These are phyloP conservation scores for Lordiphosa collinella DNA, from an alignment of 1,140 invertebrate species.

Conservation along the genomic window DNA sequence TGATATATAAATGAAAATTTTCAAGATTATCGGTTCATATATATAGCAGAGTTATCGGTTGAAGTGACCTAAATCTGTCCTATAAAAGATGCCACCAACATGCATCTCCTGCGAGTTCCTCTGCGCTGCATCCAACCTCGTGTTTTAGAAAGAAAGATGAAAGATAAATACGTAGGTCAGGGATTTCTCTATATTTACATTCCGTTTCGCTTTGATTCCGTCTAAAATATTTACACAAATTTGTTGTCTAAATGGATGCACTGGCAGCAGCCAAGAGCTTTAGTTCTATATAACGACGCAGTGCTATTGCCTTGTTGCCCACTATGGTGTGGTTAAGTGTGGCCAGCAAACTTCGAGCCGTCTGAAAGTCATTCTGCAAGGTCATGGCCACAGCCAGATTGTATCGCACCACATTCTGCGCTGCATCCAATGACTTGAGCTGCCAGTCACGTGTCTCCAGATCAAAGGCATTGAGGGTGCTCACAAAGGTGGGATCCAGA, in stretches of 20 bases:
- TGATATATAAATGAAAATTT: too few species aligned
- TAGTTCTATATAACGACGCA: slow-evolving; percentile 86
- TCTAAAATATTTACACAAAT: slow-evolving; percentile 64
- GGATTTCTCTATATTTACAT: slow-evolving; percentile 59
- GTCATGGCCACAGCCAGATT: slow-evolving; percentile 90
- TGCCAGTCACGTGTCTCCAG: slow-evolving; percentile 83
- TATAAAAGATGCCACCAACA: too few species aligned
- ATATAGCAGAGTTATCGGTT: too few species aligned
- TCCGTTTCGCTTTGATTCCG: slow-evolving; percentile 27
- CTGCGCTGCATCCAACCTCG: too few species aligned
- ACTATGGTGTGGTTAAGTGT: slow-evolving; percentile 84
- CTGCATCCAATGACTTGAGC: slow-evolving; percentile 84
- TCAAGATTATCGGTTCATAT: too few species aligned
- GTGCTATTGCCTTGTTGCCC: slow-evolving; percentile 84
- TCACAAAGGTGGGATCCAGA: slow-evolving; percentile 89
- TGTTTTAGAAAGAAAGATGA: too few species aligned
- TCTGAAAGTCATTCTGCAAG: slow-evolving; percentile 87
- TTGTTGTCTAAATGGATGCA: slow-evolving; percentile 48
- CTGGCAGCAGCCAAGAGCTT: slow-evolving; percentile 17
- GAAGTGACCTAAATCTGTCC: too few species aligned
- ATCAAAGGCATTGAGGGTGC: slow-evolving; percentile 80
- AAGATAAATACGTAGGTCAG: slow-evolving; percentile 29
- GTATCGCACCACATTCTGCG: slow-evolving; percentile 86
- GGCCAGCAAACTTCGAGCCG: slow-evolving; percentile 85
- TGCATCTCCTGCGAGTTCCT: too few species aligned